These are phyloP conservation scores for Sarcoramphus papa DNA, from an alignment of 2,797 vertebrate genomes.

Conservation along the genomic window DNA sequence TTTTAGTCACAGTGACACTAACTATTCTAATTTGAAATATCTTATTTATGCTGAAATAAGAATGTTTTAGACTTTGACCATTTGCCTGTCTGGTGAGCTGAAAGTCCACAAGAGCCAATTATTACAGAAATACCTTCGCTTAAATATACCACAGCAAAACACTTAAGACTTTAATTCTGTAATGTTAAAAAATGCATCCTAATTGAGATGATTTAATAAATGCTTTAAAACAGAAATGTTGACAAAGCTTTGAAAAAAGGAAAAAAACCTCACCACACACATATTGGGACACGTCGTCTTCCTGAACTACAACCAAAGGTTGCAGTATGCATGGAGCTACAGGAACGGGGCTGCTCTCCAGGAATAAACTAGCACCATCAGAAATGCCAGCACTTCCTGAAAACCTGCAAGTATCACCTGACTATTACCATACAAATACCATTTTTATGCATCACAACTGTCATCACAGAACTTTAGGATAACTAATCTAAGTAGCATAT, in stretches of 20 bases:
- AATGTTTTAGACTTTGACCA: neutral
- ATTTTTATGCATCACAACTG: neutral
- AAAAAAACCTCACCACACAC: neutral
- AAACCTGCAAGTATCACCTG: neutral
- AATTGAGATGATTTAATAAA: neutral
- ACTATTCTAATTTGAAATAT: neutral
- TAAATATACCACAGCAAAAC: neutral
- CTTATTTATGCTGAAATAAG: neutral
- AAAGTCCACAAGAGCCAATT: neutral
- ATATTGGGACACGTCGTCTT: neutral
- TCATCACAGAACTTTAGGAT: neutral
- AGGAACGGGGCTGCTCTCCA: neutral
- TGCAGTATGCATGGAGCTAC: neutral
- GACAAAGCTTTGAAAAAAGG: neutral
- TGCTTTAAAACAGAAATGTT: neutral
- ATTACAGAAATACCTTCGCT: conserved; percentile 2
- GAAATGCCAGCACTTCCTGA: neutral
- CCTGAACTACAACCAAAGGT: neutral
- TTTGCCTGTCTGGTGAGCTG: neutral
- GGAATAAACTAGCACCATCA: neutral
- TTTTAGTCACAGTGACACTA: neutral
- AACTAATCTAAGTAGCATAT: neutral
- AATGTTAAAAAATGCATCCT: neutral
- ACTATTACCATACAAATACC: neutral
- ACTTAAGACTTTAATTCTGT: neutral